Base-by-base conservation (phyloP, 2,113 vertebrate species). In the Neogale vison region DNA sequence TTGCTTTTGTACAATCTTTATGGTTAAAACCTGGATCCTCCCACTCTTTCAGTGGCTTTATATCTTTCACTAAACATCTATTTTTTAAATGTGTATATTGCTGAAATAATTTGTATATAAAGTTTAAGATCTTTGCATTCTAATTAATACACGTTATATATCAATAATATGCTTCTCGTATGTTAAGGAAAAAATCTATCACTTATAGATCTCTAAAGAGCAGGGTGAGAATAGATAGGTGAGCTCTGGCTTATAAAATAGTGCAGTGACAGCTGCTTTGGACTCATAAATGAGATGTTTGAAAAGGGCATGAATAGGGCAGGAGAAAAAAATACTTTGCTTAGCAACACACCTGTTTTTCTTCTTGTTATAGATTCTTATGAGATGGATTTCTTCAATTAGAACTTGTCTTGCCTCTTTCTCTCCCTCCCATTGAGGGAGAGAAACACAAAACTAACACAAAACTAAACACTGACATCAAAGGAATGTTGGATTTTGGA, bases 261-360 rank as follows among this genome's bases (percentile, higher is more conserved):
- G 36, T 34, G 18, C 57, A 42, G 42, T 65, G 84, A 90, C 67
- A 97, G 80, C 71, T 88, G 87, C 82, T 96, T 81, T 71, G 84
- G 90, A 50, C 34, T 55, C 94, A 93, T 90, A 97, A 93, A 93
- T 93, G 95, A 97, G 45, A 87, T 82, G 45, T 82, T 92, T 95
- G 96, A 52, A 97, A 95, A 97, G 96, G 93, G 86, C 69, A 84
- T 21, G 42, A 61, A 87, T 47, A 77, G 86, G 87, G 57, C 87
- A 86, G 87, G 39, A 59, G 88, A 11, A 83, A 96, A 96, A 88
- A 96, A 72, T 20, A 85, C n/a, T 92, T 89, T 90, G 83, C 76
- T 90, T 90, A 97, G 81, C 93, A 96, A 55, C 88, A 45, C 88
- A 94, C 63, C 63, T 96, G 45, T 1, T 97, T 96, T 97, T 92